Conservation (phyloP, 2,113 vertebrate species). For the Limnothrissa miodon region DNA sequence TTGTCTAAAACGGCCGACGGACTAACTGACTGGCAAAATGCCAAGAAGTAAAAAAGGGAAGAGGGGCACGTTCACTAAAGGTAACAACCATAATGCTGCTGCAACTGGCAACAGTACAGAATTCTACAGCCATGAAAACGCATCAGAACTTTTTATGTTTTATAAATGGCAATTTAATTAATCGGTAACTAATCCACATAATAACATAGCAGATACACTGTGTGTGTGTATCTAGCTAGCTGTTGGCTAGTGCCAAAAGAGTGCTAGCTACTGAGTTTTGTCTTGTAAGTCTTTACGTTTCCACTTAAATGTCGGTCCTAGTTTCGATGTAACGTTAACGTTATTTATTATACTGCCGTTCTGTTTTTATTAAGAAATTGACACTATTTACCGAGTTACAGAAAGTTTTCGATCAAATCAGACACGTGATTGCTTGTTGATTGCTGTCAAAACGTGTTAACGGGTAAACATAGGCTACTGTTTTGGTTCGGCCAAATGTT, state of each 20-base stretch:
- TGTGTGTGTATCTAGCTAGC: background rate
- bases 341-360: background rate
- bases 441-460: background rate
- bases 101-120: background rate
- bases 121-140: too few species aligned
- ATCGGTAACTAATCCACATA: background rate
- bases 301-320: background rate
- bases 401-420: background rate
- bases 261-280: background rate
- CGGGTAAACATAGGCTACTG: too few species aligned
- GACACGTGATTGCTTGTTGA: background rate
- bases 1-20: conserved; percentile 8
- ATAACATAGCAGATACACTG: background rate
- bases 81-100: conserved; percentile 54
- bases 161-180: background rate
- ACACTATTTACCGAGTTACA: background rate
- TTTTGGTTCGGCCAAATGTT: too few species aligned
- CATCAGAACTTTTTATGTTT: background rate
- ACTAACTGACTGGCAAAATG: conserved; percentile 56
- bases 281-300: too few species aligned
- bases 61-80: conserved; percentile 65
- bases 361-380: background rate
- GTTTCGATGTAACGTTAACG: background rate
- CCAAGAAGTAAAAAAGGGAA: conserved; percentile 75
- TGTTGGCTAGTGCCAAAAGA: background rate